These are phyloP conservation scores for Oithona nana DNA, from an alignment of 2,888 invertebrate genomes.

Conservation along the genomic window DNA sequence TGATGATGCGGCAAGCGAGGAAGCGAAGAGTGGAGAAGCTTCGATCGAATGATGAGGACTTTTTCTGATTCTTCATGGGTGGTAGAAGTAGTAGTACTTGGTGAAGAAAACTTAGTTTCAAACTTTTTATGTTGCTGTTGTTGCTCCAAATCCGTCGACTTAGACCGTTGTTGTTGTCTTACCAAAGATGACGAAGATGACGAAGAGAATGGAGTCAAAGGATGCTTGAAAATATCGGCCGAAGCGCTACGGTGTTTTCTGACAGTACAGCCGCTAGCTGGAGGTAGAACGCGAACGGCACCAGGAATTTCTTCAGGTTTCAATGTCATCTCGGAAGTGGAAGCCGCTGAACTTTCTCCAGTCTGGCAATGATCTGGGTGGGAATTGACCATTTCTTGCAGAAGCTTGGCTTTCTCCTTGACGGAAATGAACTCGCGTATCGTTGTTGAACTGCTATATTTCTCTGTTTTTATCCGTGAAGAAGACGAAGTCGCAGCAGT, in stretches of 20 bases:
- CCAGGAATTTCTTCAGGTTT: constrained; percentile 8
- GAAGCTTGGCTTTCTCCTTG: neutral
- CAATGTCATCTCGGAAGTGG: neutral
- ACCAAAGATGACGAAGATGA: too few species aligned
- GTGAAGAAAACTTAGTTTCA: too few species aligned
- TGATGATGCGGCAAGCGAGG: too few species aligned
- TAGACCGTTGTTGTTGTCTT: too few species aligned
- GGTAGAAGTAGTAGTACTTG: too few species aligned
- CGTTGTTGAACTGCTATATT: neutral
- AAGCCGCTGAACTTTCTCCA: neutral
- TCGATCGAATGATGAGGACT: too few species aligned
- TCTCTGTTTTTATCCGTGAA: neutral
- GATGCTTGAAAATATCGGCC: too few species aligned
- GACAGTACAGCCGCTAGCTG: neutral
- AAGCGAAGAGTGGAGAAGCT: too few species aligned
- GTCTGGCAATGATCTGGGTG: neutral
- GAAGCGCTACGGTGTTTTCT: constrained; percentile 8
- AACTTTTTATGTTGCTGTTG: too few species aligned
- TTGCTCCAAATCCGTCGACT: too few species aligned
- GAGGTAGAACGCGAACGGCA: neutral
- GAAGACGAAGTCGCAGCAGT: neutral
- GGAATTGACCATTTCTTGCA: neutral
- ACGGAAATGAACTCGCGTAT: neutral
- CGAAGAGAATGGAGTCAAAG: too few species aligned
- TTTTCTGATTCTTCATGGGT: too few species aligned